Conservation (phyloP, 1,140 invertebrate genomes). For the Lordiphosa mommai region DNA sequence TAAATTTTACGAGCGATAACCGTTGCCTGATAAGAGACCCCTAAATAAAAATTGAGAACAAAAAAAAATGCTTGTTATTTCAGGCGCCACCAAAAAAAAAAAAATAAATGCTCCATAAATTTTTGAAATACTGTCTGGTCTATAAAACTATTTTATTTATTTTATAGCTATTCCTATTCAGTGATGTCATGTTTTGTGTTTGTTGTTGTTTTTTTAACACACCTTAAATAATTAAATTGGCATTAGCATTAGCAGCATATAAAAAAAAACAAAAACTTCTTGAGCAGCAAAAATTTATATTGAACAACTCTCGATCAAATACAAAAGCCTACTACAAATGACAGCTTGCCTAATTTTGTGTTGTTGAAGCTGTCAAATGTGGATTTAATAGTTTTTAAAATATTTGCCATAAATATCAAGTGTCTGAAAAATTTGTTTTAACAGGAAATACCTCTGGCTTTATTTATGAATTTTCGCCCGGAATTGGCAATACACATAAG, state of each 20-base stretch:
- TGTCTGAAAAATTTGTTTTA: no score
- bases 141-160: constrained; percentile 37
- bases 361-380: no score
- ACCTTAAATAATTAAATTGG: constrained; percentile 48
- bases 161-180: constrained; percentile 4
- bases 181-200: constrained; percentile 35
- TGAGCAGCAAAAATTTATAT: constrained; percentile 33
- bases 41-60: constrained; percentile 2
- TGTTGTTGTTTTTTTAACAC: constrained; percentile 32
- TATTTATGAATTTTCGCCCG: no score
- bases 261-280: constrained; percentile 33
- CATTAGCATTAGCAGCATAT: no score
- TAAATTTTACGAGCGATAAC: constrained; percentile 54
- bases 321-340: constrained; percentile 32
- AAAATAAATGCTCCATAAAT: constrained; percentile 37
- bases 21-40: constrained; percentile 40
- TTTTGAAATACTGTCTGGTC: constrained; percentile 23
- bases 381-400: no score
- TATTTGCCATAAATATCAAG: no score
- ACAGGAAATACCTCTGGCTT: no score
- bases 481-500: no score
- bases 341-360: constrained; percentile 4
- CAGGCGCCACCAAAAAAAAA: constrained; percentile 23
- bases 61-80: constrained; percentile 17
- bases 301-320: constrained; percentile 51